A percentile compares a stretch with the other conserved stretches of the same genome.
phyloP scores from a whole-genome alignment of 2,888 invertebrate species.

The Platypus cylindrus region DNA sequence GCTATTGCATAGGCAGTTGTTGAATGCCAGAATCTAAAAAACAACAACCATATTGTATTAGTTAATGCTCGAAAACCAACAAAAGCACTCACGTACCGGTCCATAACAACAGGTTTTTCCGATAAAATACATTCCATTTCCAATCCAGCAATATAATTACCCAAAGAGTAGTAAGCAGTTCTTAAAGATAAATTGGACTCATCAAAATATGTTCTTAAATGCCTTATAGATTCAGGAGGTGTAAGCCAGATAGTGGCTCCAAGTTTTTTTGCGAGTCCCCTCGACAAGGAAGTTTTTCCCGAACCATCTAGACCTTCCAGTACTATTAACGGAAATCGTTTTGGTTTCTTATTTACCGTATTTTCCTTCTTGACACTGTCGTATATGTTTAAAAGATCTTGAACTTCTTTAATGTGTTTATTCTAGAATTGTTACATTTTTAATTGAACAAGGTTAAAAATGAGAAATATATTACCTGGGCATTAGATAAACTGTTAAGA shows the following conservation, averaged over 20 bases:
- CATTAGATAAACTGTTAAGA: constrained; percentile 2
- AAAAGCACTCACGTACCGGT: constrained; percentile 23
- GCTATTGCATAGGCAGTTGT: constrained; percentile 36
- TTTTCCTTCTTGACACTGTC: too few relatives aligned
- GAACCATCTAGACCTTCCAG: constrained; percentile 39
- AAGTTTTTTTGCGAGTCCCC: constrained; percentile 27
- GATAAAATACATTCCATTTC: constrained; percentile 27
- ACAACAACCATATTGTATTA: neutral
- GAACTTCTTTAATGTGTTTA: constrained; percentile 20
- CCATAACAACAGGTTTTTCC: constrained; percentile 34
- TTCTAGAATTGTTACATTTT: constrained; percentile 19
- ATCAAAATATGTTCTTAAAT: constrained; percentile 30
- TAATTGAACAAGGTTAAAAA: too few relatives aligned
- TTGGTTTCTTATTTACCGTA: neutral
- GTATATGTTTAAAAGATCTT: constrained; percentile 24
- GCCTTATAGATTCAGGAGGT: constrained; percentile 31
- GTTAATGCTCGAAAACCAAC: neutral
- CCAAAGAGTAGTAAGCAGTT: constrained; percentile 35
- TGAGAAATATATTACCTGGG: neutral
- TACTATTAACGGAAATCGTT: constrained; percentile 33
- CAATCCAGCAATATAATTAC: constrained; percentile 37
- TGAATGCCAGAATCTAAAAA: constrained; percentile 36
- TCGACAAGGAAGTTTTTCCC: constrained; percentile 36
- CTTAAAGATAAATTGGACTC: constrained; percentile 24
- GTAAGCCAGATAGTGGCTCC: constrained; percentile 28